Evolutionary conservation across 2,797 vertebrate species (phyloP), one percentile per base, ranked within the genome.

Genomic region (Liparis tanakae): DNA sequence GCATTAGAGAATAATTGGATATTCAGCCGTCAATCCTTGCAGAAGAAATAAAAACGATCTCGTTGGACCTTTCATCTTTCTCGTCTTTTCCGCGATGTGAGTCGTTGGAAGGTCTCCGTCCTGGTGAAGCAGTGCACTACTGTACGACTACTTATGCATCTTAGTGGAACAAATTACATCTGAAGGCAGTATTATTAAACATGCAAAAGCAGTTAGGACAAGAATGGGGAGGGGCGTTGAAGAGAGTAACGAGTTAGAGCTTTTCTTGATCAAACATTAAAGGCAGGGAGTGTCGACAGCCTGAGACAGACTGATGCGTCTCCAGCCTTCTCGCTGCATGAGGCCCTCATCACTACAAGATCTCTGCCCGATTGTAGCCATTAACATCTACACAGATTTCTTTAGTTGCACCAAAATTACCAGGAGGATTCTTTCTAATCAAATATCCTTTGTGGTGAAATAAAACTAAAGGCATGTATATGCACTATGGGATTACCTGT

Each of bases 211-310:
- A 87, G 84, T 94, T 93, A 92, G 78, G 87, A 91, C 84, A 88
- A 89, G 83, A 92, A 88, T 86, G 79, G 90, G 85, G 88, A 89
- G 87, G 89, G 80, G 88, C 74, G 50, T 84, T 70, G 76, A 83
- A 82, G 81, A 87, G 87, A 88, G 86, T 90, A 91, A 94, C 91
- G 88, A 90, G 73, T 92, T 91, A 85, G 90, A 90, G 88, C 87
- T 91, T 91, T 89, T 94, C 89, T 91, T 92, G 91, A 92, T 92
- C 90, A 88, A 79, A 92, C 90, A 90, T 93, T 92, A 93, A 94
- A 93, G 91, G 82, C 90, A 82, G 85, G 87, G 91, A 91, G 89
- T 92, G 90, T 91, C 81, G 86, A 91, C 89, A 91, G 88, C 82
- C 72, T 90, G 85, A 87, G 64, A 62, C 72, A 89, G 76, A 85